These are phyloP conservation scores for Amia ocellicauda DNA, from an alignment of 2,113 vertebrate genomes.

Conservation along the genomic window DNA sequence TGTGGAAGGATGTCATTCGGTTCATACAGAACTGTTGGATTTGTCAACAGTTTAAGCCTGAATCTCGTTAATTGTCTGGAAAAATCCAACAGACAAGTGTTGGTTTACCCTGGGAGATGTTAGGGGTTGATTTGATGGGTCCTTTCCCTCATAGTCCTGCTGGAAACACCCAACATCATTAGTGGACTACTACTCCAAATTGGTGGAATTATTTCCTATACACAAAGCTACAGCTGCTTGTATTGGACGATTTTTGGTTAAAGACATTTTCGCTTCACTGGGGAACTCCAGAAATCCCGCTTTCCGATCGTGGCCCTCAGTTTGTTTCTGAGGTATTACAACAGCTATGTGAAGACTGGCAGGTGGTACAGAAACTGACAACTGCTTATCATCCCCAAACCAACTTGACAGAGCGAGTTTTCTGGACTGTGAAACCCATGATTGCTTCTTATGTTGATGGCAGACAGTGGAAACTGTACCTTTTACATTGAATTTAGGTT, in stretches of 20 bases:
- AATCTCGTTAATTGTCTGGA: not conserved
- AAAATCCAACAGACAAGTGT: constrained; percentile 8
- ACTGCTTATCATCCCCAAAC: too few relatives aligned
- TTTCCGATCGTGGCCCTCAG: constrained; percentile 15
- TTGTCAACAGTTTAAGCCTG: constrained; percentile 14
- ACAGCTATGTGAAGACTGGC: not conserved
- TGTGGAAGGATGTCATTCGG: not conserved
- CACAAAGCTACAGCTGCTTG: not conserved
- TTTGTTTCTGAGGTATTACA: constrained; percentile 2
- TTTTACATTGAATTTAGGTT: constrained; percentile 17
- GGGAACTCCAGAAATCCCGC: not conserved
- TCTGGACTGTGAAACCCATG: constrained; percentile 15
- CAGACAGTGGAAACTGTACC: constrained; percentile 15
- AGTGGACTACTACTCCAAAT: constrained; percentile 8
- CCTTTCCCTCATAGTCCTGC: constrained; percentile 4
- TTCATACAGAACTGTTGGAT: not conserved
- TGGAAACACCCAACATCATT: not conserved
- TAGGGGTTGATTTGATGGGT: too few relatives aligned
- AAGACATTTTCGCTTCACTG: not conserved
- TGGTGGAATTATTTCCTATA: constrained; percentile 8
- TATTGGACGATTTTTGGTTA: not conserved
- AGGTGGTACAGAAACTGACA: too few relatives aligned
- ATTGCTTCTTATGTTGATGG: too few relatives aligned
- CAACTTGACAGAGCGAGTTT: constrained; percentile 2
- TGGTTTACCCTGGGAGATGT: constrained; percentile 5